Evolutionary conservation across 2,888 invertebrate species (phyloP), one percentile per base, ranked within the genome.

Genomic region (Agrochola lota): DNA sequence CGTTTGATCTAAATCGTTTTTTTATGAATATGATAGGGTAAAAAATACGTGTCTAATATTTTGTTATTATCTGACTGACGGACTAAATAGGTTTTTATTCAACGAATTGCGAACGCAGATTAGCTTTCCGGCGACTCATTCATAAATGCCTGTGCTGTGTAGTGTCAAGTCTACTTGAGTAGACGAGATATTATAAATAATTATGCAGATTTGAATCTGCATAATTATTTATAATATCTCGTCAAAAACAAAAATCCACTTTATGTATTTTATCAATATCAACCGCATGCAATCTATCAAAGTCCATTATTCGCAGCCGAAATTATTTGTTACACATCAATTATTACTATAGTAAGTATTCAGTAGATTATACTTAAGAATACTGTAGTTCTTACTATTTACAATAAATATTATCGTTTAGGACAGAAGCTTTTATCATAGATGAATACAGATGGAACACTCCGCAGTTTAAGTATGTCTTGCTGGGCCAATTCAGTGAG

Each of bases 301-400:
- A 75, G 77, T 89, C 88, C 88, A 30, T 63, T 78, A n/a, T 30
- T 70, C 85, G 59, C 67, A 73, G 88, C 88, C 73, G 12, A 59
- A 67, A 80, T 59, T 80, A 74, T 78, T 89, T 72, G 26, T 57
- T 67, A 71, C 8, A 74, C 15, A 62, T 69, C 43, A 64, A 55
- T 59, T 62, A 64, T 67, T 64, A 57, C n/a, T 55, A 15, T n/a
- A 43, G 17, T 68, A 55, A 83, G 79, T 72, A 73, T 80, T 64
- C 71, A 64, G 49, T 68, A 70, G 23, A 46, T 55, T 87, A 74
- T 63, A 75, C 67, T 75, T 68, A 80, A 8, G 63, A 89, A 89
- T 88, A 89, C 80, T 83, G 88, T 68, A 78, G 35, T 66, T 77
- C n/a, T 80, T 73, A 80, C 60, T 88, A 81, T 82, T 78, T 88